Percentiles rank a stretch among this genome's conserved stretches.
Conservation (phyloP, 2,888 invertebrate species). For the Neocrepidodera transversa region DNA sequence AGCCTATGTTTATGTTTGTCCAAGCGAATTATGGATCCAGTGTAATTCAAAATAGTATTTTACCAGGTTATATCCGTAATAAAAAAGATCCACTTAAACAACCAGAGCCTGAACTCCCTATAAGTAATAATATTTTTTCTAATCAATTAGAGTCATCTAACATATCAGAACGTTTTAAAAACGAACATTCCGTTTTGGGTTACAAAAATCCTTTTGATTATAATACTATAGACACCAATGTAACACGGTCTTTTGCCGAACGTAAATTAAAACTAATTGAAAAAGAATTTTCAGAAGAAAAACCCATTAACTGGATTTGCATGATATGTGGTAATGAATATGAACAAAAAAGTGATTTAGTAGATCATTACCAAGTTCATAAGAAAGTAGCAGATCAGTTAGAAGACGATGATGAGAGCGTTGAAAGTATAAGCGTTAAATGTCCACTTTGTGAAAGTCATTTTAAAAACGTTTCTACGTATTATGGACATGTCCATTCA, state of each 20-base stretch:
- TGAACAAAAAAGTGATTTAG: background rate
- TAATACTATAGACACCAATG: background rate
- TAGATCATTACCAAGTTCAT: constrained; percentile 35
- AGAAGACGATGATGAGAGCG: background rate
- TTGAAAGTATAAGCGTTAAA: too few relatives aligned
- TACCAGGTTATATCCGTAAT: too few relatives aligned
- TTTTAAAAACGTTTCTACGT: background rate
- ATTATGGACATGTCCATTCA: constrained; percentile 4
- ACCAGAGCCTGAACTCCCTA: too few relatives aligned
- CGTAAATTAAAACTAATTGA: background rate
- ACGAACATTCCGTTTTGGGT: background rate
- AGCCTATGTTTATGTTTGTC: too few relatives aligned
- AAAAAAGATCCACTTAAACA: too few relatives aligned
- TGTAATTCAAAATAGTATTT: too few relatives aligned
- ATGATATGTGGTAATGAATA: constrained; percentile 31
- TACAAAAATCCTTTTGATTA: background rate
- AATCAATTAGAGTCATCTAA: too few relatives aligned
- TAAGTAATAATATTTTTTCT: too few relatives aligned
- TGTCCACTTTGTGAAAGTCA: constrained; percentile 21
- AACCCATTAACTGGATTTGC: constrained; percentile 1
- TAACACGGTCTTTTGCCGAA: background rate
- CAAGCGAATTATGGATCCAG: too few relatives aligned
- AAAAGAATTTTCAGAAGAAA: background rate
- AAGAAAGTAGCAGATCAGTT: constrained; percentile 21
- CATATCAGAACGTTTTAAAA: too few relatives aligned